phyloP scores from a whole-genome alignment of 2,888 invertebrate species.

The Erpobdella octoculata region DNA sequence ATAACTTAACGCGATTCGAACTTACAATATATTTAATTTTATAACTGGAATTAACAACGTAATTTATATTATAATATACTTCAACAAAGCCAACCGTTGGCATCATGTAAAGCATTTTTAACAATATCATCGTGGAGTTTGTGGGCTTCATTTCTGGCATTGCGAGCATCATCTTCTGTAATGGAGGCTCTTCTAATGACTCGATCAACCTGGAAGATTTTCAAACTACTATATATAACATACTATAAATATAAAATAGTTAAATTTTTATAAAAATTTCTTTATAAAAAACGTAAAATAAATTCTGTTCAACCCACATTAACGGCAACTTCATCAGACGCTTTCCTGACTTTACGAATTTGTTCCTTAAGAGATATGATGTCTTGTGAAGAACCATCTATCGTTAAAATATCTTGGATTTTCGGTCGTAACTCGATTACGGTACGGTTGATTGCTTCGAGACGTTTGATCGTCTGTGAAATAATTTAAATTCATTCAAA shows the following conservation, averaged over 20 bases:
- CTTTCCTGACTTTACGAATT: slow-evolving; percentile 26
- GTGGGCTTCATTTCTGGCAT: slow-evolving; percentile 30
- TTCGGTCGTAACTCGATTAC: slow-evolving; percentile 58
- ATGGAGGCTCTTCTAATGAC: not conserved
- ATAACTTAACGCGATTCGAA: too few species aligned
- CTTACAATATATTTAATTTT: not conserved
- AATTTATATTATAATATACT: not conserved
- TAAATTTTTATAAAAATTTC: not conserved
- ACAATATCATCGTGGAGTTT: slow-evolving; percentile 22
- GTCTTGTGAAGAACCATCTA: slow-evolving; percentile 58
- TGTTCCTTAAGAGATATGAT: slow-evolving; percentile 36
- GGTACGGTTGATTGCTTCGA: slow-evolving; percentile 72
- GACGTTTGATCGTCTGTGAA: slow-evolving; percentile 67
- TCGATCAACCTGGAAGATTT: slow-evolving; percentile 9
- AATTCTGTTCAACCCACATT: not conserved
- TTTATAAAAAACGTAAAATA: not conserved
- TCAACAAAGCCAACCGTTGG: slow-evolving; percentile 6
- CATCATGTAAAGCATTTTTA: slow-evolving; percentile 12
- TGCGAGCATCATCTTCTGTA: slow-evolving; percentile 6
- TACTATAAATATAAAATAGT: not conserved
- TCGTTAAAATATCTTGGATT: slow-evolving; percentile 43
- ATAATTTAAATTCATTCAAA: too few species aligned
- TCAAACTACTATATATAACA: too few species aligned
- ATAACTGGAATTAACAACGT: not conserved
- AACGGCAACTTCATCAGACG: slow-evolving; percentile 12